These are phyloP conservation scores for Sesamia inferens DNA, from an alignment of 2,888 invertebrate species.

Conservation along the genomic window DNA sequence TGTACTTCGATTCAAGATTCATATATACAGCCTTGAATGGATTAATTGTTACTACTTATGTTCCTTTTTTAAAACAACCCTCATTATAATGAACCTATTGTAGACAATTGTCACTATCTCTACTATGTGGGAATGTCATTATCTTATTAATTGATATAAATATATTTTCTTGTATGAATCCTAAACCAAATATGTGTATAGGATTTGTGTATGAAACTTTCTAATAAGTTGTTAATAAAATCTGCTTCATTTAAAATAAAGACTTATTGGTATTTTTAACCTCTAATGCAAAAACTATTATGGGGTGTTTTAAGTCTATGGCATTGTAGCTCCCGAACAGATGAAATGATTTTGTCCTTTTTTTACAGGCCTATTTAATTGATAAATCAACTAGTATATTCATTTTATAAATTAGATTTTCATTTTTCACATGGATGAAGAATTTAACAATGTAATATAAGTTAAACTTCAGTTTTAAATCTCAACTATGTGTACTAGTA, in stretches of 20 bases:
- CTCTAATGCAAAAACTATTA: too few relatives aligned
- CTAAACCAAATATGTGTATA: slow-evolving; percentile 39
- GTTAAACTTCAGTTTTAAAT: background rate
- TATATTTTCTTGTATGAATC: slow-evolving; percentile 8
- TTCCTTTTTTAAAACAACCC: slow-evolving; percentile 41
- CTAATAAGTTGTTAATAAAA: slow-evolving; percentile 24
- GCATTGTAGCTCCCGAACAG: too few relatives aligned
- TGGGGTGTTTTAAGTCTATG: too few relatives aligned
- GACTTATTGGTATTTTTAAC: slow-evolving; percentile 3
- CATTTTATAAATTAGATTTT: background rate
- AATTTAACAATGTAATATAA: background rate
- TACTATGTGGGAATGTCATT: slow-evolving; percentile 24
- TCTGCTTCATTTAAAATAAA: background rate
- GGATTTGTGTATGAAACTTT: slow-evolving; percentile 47
- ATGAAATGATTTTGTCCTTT: too few relatives aligned
- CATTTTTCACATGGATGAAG: background rate
- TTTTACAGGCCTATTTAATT: background rate
- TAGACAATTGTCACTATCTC: slow-evolving; percentile 28
- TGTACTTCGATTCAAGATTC: slow-evolving; percentile 45
- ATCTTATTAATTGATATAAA: slow-evolving; percentile 20
- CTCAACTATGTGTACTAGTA: background rate
- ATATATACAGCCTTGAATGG: slow-evolving; percentile 45
- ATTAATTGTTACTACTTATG: slow-evolving; percentile 37
- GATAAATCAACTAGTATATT: background rate
- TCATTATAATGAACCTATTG: slow-evolving; percentile 22